Evolutionary conservation across 2,113 vertebrate genomes (phyloP).

Genomic region (Ciconia stormi): DNA sequence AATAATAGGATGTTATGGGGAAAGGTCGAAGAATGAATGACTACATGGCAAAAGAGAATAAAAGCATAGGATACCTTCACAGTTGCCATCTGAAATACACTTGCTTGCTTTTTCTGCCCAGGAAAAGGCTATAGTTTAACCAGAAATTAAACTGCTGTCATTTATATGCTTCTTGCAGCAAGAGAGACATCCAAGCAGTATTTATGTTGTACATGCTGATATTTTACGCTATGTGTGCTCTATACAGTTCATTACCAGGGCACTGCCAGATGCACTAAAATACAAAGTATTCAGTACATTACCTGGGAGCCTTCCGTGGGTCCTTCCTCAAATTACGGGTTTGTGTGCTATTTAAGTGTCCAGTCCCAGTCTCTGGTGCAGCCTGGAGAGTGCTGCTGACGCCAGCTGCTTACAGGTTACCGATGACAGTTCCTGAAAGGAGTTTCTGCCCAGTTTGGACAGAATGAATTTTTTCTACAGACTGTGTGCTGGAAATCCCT

Average conservation of each 20-base stretch:
- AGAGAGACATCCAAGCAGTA: background rate
- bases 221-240: background rate
- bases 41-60: background rate
- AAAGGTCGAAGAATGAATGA: background rate
- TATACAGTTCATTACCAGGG: background rate
- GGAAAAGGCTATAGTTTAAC: background rate
- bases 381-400: background rate
- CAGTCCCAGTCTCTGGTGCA: background rate
- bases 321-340: background rate
- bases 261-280: background rate
- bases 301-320: background rate
- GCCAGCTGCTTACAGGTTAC: background rate
- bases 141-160: background rate
- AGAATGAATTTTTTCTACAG: background rate
- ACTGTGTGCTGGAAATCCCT: background rate
- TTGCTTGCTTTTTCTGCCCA: background rate
- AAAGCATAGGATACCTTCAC: background rate
- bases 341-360: background rate
- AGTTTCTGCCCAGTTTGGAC: background rate
- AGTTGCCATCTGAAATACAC: background rate
- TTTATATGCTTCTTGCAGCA: background rate
- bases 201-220: background rate
- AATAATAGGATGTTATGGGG: background rate
- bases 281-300: background rate
- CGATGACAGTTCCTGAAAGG: background rate